Base-by-base conservation (phyloP, 2,113 vertebrate genomes). In the Ceratotherium simum region DNA sequence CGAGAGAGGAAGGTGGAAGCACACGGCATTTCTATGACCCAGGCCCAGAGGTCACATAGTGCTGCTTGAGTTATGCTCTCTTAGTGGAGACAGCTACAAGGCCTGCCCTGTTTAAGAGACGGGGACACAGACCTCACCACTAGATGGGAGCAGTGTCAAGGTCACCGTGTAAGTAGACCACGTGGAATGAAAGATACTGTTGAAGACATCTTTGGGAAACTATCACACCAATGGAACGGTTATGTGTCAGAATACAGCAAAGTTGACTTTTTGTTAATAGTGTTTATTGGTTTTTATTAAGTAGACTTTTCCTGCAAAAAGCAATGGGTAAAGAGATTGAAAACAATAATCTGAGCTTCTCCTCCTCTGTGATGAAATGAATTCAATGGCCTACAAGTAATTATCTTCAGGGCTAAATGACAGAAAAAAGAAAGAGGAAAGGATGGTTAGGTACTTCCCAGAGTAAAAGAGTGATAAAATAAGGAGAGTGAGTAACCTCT, bases 391-490 rank as follows among this genome's bases (percentile, higher is more conserved):
- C 69, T 90, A 65, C 1, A 3, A 82, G 31, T 42, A 54, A 96
- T 79, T 67, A 95, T 39, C 27, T 62, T 78, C 56, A 76, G 51
- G 56, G 29, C n/a, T 84, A 76, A 87, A 85, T 11, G 6, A 90
- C 0, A 64, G 3, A 76, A 70, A 90, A 91, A 91, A 93, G 84
- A 88, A 9, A 92, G 21, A 36, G 67, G 17, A 62, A 88, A 85
- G 21, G 10, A 89, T 21, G 31, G 0, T 3, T 76, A 97, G 64
- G n/a, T 87, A 69, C 58, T 87, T 91, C 18, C n/a, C 27, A 79
- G 21, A 85, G 81, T 29, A 94, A 87, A 82, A 95, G 33, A 93
- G 33, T 18, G 33, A 95, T 36, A 96, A 91, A 91, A 64, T 46
- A 85, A 39, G 10, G 13, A 91, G 88, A 84, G 51, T n/a, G 17